These are phyloP conservation scores for Pteropus rufus DNA, from an alignment of 2,797 vertebrate genomes.

Conservation along the genomic window DNA sequence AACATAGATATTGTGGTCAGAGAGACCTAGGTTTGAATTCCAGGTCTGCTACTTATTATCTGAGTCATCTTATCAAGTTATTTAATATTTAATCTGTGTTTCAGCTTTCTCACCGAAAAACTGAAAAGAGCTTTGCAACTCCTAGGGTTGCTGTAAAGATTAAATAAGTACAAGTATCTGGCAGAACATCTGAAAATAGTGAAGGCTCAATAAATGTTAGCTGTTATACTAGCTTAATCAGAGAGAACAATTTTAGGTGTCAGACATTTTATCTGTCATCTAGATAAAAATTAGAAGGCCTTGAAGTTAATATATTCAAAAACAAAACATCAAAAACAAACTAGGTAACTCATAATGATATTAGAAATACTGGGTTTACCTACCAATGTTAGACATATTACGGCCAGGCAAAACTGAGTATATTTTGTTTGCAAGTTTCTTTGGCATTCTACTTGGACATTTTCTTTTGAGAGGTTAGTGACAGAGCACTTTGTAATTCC, in stretches of 20 bases:
- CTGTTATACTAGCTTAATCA: not conserved
- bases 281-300: not conserved
- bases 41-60: not conserved
- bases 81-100: not conserved
- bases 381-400: not conserved
- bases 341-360: not conserved
- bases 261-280: not conserved
- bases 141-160: not conserved
- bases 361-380: not conserved
- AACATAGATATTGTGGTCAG: not conserved
- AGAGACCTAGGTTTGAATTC: not conserved
- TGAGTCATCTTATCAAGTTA: not conserved
- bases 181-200: not conserved
- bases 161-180: not conserved
- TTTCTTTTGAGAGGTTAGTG: not conserved
- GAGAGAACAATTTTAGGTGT: not conserved
- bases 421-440: not conserved
- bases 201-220: not conserved
- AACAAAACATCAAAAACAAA: not conserved
- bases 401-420: not conserved
- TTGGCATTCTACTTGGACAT: not conserved
- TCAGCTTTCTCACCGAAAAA: slow-evolving; percentile 22
- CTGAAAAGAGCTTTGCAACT: not conserved
- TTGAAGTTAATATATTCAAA: slow-evolving; percentile 10
- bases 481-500: not conserved